Evolutionary conservation across 2,113 vertebrate species (phyloP).

Genomic region (Zingel zingel): DNA sequence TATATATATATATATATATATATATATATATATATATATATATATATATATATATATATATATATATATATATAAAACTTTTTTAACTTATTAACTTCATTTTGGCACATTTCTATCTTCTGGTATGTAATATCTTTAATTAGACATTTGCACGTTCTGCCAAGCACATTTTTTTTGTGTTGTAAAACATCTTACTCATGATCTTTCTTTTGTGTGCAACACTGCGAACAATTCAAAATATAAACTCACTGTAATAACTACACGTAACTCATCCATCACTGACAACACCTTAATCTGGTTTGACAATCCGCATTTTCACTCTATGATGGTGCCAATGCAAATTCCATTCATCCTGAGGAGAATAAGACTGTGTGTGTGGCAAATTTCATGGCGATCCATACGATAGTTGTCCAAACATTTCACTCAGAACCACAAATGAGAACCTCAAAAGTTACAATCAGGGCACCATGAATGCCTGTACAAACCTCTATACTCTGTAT

Average conservation of each 20-base stretch:
- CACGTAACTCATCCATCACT: background rate
- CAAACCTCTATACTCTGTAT: background rate
- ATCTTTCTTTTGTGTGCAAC: background rate
- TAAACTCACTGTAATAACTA: background rate
- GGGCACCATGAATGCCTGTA: background rate
- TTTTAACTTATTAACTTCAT: too few species aligned
- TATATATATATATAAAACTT: too few species aligned
- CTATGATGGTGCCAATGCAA: background rate
- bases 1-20: too few species aligned
- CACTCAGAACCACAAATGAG: background rate
- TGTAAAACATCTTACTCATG: background rate
- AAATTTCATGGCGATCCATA: background rate
- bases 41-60: too few species aligned
- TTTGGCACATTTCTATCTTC: background rate
- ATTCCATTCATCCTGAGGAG: background rate
- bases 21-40: too few species aligned
- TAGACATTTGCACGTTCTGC: background rate
- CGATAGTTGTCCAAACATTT: background rate
- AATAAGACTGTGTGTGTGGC: background rate
- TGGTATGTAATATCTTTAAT: background rate
- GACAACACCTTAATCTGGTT: background rate
- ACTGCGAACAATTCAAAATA: background rate
- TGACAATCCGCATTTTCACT: background rate
- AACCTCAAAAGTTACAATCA: background rate
- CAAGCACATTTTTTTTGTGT: background rate